These are phyloP conservation scores for Chorisops tibialis DNA, from an alignment of 2,888 invertebrate genomes.

Conservation along the genomic window DNA sequence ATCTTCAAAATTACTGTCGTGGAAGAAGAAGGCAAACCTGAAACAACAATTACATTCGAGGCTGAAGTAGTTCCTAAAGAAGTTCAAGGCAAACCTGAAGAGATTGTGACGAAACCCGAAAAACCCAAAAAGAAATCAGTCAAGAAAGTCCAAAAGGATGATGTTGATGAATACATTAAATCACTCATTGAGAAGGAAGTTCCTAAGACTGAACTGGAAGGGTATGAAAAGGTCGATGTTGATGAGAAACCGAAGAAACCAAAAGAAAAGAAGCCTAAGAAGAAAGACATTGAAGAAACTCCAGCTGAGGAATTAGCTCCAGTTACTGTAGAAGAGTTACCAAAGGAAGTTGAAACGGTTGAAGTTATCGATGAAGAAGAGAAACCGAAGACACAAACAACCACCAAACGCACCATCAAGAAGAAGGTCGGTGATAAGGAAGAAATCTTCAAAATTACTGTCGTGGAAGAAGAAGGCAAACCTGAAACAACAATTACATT, in stretches of 20 bases:
- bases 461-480: conserved; percentile 43
- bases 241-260: conserved; percentile 46
- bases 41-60: conserved; percentile 51
- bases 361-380: conserved; percentile 39
- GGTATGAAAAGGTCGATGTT: conserved; percentile 44
- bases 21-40: conserved; percentile 48
- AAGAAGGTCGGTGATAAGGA: conserved; percentile 49
- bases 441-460: conserved; percentile 50
- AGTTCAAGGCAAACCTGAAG: conserved; percentile 38
- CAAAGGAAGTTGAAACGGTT: conserved; percentile 41
- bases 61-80: conserved; percentile 48
- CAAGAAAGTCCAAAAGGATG: conserved; percentile 43
- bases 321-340: conserved; percentile 44
- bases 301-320: background rate
- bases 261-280: conserved; percentile 41
- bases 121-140: conserved; percentile 46
- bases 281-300: conserved; percentile 27
- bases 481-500: conserved; percentile 41
- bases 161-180: conserved; percentile 44
- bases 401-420: conserved; percentile 46
- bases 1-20: conserved; percentile 49
- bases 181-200: conserved; percentile 46
- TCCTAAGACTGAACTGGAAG: conserved; percentile 47
- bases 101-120: conserved; percentile 40
- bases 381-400: conserved; percentile 41